These are phyloP conservation scores for Hippasteria phrygiana DNA, from an alignment of 53 echinoderm and acorn worm genomes.

Conservation along the genomic window DNA sequence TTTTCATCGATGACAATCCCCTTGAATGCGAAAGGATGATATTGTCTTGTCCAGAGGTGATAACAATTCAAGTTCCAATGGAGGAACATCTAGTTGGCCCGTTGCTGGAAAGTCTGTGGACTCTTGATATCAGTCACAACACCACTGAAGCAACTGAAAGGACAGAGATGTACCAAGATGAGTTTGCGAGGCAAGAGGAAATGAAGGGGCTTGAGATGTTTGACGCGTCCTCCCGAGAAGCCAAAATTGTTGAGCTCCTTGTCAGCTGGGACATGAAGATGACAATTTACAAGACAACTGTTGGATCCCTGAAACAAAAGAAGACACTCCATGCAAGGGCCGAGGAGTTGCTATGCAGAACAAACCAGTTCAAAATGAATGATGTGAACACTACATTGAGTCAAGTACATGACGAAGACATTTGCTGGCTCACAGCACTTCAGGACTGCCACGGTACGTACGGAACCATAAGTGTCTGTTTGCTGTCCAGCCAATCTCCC, in stretches of 20 bases:
- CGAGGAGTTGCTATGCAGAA: slow-evolving; percentile 27
- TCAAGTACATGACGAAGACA: neutral
- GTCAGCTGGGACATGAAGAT: slow-evolving; percentile 36
- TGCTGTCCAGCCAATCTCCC: neutral
- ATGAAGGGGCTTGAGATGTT: neutral
- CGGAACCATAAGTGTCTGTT: slow-evolving; percentile 35
- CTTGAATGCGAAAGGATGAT: slow-evolving; percentile 55
- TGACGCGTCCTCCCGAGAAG: neutral
- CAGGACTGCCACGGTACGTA: slow-evolving; percentile 24
- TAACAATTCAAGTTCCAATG: slow-evolving; percentile 29
- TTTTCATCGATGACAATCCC: slow-evolving; percentile 48
- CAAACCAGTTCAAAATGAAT: slow-evolving; percentile 51
- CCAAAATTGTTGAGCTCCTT: slow-evolving; percentile 9
- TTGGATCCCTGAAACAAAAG: neutral
- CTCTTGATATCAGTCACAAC: neutral
- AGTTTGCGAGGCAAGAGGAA: slow-evolving; percentile 46
- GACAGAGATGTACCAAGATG: slow-evolving; percentile 33
- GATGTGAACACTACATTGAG: slow-evolving; percentile 10
- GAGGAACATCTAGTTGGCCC: slow-evolving; percentile 3
- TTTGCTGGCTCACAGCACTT: slow-evolving; percentile 35
- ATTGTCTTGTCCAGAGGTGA: slow-evolving; percentile 24
- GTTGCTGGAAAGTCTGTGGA: slow-evolving; percentile 34
- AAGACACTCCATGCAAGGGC: slow-evolving; percentile 3
- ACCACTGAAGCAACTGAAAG: slow-evolving; percentile 30
- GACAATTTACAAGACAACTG: slow-evolving; percentile 14